Evolutionary conservation across 1,140 invertebrate genomes (phyloP).

Genomic region (Nebria ingens): DNA sequence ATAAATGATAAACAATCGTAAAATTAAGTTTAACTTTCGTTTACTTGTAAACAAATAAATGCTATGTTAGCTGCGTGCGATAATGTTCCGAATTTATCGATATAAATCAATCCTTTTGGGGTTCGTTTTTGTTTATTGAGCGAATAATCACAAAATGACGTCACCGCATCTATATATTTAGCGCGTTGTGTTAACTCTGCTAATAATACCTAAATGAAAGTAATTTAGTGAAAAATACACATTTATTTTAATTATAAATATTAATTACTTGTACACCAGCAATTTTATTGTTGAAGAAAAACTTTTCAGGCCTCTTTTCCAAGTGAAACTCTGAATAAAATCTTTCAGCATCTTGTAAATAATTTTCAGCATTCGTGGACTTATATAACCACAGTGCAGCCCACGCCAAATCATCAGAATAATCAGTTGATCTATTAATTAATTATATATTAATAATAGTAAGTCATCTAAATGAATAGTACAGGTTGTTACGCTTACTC

Average conservation of each 20-base stretch:
- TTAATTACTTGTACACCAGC: slow-evolving; percentile 43
- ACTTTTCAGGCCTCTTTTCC: slow-evolving; percentile 38
- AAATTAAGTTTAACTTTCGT: neutral
- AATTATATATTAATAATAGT: slow-evolving; percentile 10
- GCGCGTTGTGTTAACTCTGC: slow-evolving; percentile 36
- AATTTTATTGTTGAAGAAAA: slow-evolving; percentile 50
- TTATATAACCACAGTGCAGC: slow-evolving; percentile 50
- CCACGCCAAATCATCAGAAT: slow-evolving; percentile 53
- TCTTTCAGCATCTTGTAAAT: slow-evolving; percentile 42
- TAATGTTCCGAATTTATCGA: slow-evolving; percentile 46
- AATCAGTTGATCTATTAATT: slow-evolving; percentile 39
- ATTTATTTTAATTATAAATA: slow-evolving; percentile 4
- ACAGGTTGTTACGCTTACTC: slow-evolving; percentile 34
- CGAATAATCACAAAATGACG: slow-evolving; percentile 42
- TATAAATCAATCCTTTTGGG: slow-evolving; percentile 45
- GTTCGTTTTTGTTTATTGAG: slow-evolving; percentile 38
- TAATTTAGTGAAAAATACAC: neutral
- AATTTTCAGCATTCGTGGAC: slow-evolving; percentile 43
- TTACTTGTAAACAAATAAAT: slow-evolving; percentile 42
- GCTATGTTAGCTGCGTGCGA: slow-evolving; percentile 47
- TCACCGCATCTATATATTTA: slow-evolving; percentile 37
- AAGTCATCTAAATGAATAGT: slow-evolving; percentile 10
- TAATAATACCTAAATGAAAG: slow-evolving; percentile 35
- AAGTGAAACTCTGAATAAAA: slow-evolving; percentile 42
- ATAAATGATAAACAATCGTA: neutral